phyloP scores from a whole-genome alignment of 1,140 invertebrate species.

The Drosophila sturtevanti region DNA sequence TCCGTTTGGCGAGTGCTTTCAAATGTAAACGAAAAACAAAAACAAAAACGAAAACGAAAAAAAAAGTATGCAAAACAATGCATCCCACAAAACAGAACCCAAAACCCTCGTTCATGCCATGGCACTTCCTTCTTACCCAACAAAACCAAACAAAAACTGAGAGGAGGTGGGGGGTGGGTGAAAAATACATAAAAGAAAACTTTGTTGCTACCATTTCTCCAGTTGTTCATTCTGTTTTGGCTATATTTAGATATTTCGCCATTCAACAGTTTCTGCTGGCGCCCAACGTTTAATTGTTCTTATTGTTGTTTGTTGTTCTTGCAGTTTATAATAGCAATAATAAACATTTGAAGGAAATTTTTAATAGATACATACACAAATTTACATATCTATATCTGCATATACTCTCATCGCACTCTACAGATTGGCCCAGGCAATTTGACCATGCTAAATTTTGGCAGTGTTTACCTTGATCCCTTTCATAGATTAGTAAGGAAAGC shows the following conservation, averaged over 20 bases:
- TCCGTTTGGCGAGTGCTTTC: constrained; percentile 76
- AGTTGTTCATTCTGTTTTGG: constrained; percentile 22
- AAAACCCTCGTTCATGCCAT: constrained; percentile 14
- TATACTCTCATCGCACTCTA: not conserved
- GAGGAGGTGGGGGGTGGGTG: not conserved
- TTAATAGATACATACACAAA: not conserved
- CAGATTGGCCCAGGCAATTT: too few relatives aligned
- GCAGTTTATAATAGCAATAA: constrained; percentile 28
- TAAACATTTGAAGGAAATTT: constrained; percentile 37
- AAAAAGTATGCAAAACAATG: constrained; percentile 73
- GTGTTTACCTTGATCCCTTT: too few relatives aligned
- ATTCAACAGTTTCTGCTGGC: constrained; percentile 57
- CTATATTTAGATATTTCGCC: constrained; percentile 76
- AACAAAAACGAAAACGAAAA: constrained; percentile 57
- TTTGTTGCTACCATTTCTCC: constrained; percentile 35
- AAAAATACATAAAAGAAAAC: constrained; percentile 26
- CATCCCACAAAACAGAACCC: constrained; percentile 23
- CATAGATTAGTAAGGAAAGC: too few relatives aligned
- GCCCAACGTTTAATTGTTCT: constrained; percentile 47
- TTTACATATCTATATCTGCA: constrained; percentile 9
- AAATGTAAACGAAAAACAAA: constrained; percentile 71
- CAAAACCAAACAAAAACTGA: not conserved
- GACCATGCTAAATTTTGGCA: too few relatives aligned
- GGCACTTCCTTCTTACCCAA: constrained; percentile 15
- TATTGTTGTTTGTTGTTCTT: constrained; percentile 39